A percentile compares a stretch with the other conserved stretches of the same genome.
Evolutionary conservation across 2,797 vertebrate species (phyloP).

Genomic region (Manis crassicaudata): DNA sequence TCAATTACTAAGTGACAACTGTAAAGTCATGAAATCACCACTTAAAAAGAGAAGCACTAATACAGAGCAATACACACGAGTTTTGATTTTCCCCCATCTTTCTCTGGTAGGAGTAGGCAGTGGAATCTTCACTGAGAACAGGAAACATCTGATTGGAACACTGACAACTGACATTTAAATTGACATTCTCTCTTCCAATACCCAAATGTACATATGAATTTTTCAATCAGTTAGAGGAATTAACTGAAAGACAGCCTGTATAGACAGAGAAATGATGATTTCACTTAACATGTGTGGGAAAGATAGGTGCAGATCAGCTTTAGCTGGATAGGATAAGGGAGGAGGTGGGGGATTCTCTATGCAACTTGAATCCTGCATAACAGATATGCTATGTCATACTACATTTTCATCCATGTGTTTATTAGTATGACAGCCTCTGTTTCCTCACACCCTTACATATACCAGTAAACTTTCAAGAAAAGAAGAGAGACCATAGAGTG

Average conservation of each 20-base stretch:
- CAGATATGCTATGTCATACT: fast-evolving
- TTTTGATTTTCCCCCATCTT: neutral
- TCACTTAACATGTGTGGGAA: neutral
- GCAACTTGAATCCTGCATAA: too few relatives aligned
- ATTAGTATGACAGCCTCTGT: neutral
- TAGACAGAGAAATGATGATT: neutral
- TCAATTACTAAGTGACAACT: neutral
- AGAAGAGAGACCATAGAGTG: neutral
- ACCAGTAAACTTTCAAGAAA: neutral
- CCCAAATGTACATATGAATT: neutral
- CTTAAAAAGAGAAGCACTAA: neutral
- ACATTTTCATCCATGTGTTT: neutral
- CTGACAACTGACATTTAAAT: neutral
- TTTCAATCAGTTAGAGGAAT: neutral
- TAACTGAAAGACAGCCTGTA: neutral
- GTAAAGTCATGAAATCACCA: neutral
- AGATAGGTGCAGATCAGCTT: neutral
- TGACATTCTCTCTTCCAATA: neutral
- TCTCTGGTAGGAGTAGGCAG: neutral
- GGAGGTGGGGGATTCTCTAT: neutral
- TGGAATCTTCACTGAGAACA: neutral
- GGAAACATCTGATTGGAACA: neutral
- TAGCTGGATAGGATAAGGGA: too few relatives aligned
- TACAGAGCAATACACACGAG: neutral
- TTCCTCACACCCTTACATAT: neutral